These are phyloP conservation scores for Catharus fuscescens DNA, from an alignment of 2,113 vertebrate genomes.

Conservation along the genomic window DNA sequence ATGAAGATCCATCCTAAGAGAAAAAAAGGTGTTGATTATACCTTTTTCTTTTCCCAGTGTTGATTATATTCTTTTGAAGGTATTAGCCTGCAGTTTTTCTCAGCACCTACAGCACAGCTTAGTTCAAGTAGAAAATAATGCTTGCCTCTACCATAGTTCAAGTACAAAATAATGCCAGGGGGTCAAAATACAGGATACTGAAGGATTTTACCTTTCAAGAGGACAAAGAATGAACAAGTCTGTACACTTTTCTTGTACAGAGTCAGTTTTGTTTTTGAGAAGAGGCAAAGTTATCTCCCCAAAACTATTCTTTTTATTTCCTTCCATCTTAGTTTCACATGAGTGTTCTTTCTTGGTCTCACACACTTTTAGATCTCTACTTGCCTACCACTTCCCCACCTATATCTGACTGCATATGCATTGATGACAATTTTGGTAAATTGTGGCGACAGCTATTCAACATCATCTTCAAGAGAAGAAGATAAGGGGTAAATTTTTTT, in stretches of 20 bases:
- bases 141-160: background rate
- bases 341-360: background rate
- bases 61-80: background rate
- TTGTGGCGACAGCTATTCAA: background rate
- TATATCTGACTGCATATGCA: background rate
- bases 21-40: background rate
- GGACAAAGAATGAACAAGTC: background rate
- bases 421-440: background rate
- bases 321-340: background rate
- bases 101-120: background rate
- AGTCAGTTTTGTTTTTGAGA: background rate
- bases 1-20: background rate
- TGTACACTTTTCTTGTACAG: background rate
- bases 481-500: accelerated
- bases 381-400: background rate
- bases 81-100: background rate
- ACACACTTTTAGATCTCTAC: background rate
- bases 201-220: background rate
- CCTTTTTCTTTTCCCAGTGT: background rate
- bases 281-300: background rate
- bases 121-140: background rate
- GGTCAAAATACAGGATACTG: background rate
- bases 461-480: background rate
- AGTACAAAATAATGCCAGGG: background rate
- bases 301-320: background rate